Percentiles rank a stretch among this genome's conserved stretches.
phyloP scores from a whole-genome alignment of 2,888 invertebrate species.

The Xylota segnis region DNA sequence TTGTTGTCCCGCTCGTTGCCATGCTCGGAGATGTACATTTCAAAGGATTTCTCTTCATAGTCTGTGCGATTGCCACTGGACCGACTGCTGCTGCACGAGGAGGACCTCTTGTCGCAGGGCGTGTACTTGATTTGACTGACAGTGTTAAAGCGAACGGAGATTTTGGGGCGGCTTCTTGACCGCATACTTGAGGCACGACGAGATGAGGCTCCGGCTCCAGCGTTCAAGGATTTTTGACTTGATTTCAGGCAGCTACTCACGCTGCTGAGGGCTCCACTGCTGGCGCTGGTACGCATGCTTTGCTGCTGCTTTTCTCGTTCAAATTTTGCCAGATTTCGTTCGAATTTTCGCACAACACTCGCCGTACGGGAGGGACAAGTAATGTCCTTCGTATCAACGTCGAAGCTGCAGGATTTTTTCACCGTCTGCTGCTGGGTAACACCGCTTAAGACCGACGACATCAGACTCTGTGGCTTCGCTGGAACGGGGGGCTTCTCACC shows the following conservation, averaged over 20 bases:
- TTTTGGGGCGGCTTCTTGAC: constrained; percentile 85
- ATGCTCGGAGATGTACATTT: constrained; percentile 87
- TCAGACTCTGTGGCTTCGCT: constrained; percentile 81
- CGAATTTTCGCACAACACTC: constrained; percentile 83
- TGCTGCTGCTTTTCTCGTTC: constrained; percentile 86
- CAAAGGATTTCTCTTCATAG: constrained; percentile 85
- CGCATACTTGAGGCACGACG: constrained; percentile 88
- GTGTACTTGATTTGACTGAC: constrained; percentile 84
- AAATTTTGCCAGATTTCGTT: constrained; percentile 87
- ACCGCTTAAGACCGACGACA: constrained; percentile 80
- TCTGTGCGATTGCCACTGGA: constrained; percentile 71
- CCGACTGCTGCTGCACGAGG: constrained; percentile 69
- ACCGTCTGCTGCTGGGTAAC: constrained; percentile 64
- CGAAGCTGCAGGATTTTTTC: constrained; percentile 81
- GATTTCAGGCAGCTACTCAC: constrained; percentile 83
- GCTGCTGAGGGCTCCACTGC: constrained; percentile 82
- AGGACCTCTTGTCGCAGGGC: constrained; percentile 81
- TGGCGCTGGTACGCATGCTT: constrained; percentile 84
- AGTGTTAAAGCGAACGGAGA: constrained; percentile 83
- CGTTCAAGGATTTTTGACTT: constrained; percentile 79
- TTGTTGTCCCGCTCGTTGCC: constrained; percentile 87
- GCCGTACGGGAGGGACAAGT: constrained; percentile 81
- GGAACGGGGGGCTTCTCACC: constrained; percentile 83
- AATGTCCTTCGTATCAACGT: constrained; percentile 79
- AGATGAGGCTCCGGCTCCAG: constrained; percentile 86